These are phyloP conservation scores for Eulemur macaco DNA, from an alignment of 2,113 vertebrate species.

Conservation along the genomic window DNA sequence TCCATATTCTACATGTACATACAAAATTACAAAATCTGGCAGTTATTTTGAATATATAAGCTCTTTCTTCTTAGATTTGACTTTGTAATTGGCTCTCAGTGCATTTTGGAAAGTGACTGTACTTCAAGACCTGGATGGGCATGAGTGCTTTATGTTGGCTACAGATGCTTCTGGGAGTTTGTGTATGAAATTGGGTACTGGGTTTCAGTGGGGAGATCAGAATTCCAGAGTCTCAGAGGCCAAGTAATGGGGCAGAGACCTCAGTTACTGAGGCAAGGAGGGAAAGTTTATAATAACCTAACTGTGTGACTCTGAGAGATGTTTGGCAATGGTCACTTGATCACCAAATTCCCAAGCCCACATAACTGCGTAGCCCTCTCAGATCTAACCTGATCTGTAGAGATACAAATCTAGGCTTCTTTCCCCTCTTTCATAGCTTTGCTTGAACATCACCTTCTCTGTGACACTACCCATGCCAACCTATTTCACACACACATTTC, in stretches of 20 bases:
- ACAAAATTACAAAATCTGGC: not conserved
- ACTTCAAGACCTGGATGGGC: not conserved
- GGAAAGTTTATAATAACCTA: not conserved
- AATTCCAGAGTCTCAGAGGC: not conserved
- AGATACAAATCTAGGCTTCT: not conserved
- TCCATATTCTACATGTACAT: not conserved
- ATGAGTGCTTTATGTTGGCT: not conserved
- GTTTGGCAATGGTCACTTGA: not conserved
- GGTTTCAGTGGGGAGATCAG: not conserved
- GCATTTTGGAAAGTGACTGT: not conserved
- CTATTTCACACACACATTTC: not conserved
- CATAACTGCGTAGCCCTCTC: not conserved
- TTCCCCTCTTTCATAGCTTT: not conserved
- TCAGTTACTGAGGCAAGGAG: not conserved
- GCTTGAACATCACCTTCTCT: not conserved
- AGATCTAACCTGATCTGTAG: not conserved
- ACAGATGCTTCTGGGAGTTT: not conserved
- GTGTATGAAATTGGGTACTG: not conserved
- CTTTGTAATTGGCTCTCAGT: not conserved
- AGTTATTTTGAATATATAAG: not conserved
- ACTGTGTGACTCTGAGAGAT: not conserved
- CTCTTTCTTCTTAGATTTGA: not conserved
- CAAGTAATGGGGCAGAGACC: not conserved
- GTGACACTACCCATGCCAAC: not conserved
- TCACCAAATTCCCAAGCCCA: not conserved